Base-by-base conservation (phyloP, 2,888 invertebrate genomes). In the Tetanocera ferruginea region DNA sequence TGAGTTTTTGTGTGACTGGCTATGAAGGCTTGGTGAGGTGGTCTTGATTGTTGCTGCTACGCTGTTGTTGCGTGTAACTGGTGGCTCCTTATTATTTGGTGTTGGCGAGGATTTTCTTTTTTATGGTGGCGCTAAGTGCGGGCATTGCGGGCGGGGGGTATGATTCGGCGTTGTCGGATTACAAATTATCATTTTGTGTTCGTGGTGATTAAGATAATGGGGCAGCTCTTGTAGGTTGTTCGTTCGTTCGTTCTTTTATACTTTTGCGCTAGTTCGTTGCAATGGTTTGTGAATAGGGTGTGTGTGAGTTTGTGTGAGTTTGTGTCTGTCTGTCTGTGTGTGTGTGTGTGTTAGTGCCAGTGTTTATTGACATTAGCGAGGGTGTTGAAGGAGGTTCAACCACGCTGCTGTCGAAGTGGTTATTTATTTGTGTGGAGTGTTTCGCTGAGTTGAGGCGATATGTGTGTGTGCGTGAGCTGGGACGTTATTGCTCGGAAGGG, bases 151-250 rank as follows among this genome's bases (percentile, higher is more conserved):
- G 43, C 43, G 11, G 43, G 43, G 37, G 8, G 43, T 43, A 14
- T 23, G 19, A 19, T 6, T n/a, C 37, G 69, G 19, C 43, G 23
- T 49, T 25, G 75, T 77, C 75, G 52, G 55, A 72, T 80, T 79
- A 78, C 80, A 79, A 79, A 80, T 79, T 79, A 79, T 78, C 74
- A 76, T 76, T 80, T 78, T 79, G 79, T 79, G 69, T 72, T 43
- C 64, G 76, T 78, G 79, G 77, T 74, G 78, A 77, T 79, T 76
- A 80, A 77, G 78, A 72, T 78, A 79, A 80, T 80, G 78, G 78
- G 74, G 37, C 73, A 69, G 37, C 73, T 55, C 70, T 43, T 67
- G 69, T 67, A 9, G 19, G 55, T 28, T 28, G 28, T 28, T 60
- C 17, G 28, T 60, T 60, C 14, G 37, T 37, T 37, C 37, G 37